Evolutionary conservation across 2,113 vertebrate species (phyloP).

Genomic region (Taxidea taxus): DNA sequence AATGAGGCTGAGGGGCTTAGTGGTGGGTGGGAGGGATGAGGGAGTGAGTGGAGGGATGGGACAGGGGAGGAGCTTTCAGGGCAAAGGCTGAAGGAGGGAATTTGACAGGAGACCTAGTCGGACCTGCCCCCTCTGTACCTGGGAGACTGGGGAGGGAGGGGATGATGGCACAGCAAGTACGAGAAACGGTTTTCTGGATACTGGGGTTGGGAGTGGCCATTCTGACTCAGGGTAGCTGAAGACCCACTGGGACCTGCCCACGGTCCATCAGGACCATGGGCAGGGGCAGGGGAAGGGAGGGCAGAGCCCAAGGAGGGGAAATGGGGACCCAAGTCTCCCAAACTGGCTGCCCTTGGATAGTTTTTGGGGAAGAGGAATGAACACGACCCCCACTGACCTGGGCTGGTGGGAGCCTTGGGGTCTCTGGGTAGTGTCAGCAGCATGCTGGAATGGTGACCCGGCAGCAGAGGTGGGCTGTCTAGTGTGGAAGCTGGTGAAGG

Average conservation of each 20-base stretch:
- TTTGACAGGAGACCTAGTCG: rapidly evolving
- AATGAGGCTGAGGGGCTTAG: rapidly evolving
- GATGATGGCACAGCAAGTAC: rapidly evolving
- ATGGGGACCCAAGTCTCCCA: neutral
- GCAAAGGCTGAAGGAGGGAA: neutral
- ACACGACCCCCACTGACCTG: neutral
- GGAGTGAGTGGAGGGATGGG: neutral
- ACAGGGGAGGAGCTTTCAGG: rapidly evolving
- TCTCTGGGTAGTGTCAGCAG: neutral
- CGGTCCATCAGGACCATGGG: no score
- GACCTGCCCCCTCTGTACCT: no score
- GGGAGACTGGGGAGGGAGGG: neutral
- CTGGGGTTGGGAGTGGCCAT: neutral
- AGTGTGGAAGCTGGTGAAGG: neutral
- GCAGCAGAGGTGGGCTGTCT: rapidly evolving
- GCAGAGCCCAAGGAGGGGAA: neutral
- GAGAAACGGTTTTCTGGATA: neutral
- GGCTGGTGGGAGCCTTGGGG: neutral
- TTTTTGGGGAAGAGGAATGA: neutral
- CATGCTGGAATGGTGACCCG: neutral
- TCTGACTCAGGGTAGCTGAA: neutral
- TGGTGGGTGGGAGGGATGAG: rapidly evolving
- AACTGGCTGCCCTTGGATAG: neutral
- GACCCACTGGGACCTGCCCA: no score
- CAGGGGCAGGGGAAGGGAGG: neutral